phyloP scores from a whole-genome alignment of 2,797 vertebrate species.

The Glyptemys insculpta region DNA sequence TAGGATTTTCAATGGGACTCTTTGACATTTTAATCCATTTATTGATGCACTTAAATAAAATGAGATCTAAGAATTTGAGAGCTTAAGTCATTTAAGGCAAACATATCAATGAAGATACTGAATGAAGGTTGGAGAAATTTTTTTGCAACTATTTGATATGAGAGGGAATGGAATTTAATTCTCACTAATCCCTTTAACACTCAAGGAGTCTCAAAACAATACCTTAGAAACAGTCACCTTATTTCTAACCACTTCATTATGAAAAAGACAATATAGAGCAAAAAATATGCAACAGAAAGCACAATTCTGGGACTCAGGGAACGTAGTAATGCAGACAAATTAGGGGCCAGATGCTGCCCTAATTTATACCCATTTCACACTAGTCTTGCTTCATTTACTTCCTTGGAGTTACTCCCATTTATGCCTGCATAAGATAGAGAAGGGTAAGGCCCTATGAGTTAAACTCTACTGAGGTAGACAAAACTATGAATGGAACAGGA shows the following conservation, averaged over 20 bases:
- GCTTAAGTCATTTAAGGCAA: background rate
- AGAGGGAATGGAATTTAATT: background rate
- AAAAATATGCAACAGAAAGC: background rate
- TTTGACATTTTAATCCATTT: slow-evolving; percentile 37
- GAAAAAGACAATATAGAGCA: background rate
- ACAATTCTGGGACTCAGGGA: background rate
- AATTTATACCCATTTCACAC: background rate
- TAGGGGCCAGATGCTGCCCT: background rate
- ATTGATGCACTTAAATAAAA: slow-evolving; percentile 24
- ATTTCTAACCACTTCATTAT: background rate
- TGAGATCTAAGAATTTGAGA: background rate
- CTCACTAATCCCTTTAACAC: background rate
- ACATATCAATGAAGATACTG: background rate
- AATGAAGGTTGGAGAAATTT: background rate
- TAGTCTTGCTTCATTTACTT: background rate
- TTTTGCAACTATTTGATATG: background rate
- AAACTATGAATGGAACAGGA: background rate
- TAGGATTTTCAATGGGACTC: slow-evolving; percentile 8
- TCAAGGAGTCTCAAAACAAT: background rate
- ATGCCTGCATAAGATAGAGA: background rate
- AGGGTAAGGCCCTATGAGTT: background rate
- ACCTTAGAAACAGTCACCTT: slow-evolving; percentile 2
- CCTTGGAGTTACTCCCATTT: background rate
- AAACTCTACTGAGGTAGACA: background rate
- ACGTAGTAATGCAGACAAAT: background rate